Base-by-base conservation (phyloP, 2,113 vertebrate genomes). In the Spea multiplicata region DNA sequence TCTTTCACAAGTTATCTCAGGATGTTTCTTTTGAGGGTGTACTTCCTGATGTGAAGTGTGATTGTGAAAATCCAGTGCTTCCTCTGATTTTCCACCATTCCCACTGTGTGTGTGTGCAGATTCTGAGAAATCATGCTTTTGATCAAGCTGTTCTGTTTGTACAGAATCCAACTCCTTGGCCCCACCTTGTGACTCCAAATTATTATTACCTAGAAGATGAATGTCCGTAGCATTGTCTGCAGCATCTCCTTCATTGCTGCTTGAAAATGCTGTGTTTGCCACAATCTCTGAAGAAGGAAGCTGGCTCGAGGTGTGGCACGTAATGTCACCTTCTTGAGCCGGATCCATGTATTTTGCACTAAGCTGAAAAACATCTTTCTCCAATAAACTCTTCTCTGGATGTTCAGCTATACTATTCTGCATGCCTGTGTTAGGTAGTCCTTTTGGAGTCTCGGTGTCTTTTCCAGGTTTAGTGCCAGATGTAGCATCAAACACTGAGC, bases 1-100 rank as follows among this genome's bases (percentile, higher is more conserved):
- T 68, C 52, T 52, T 74, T 80, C 17, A 49, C 17, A 74, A 67
- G 45, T 65, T 17, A 67, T 61, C 3, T 80, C 78, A 80, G 64
- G 70, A 79, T 79, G 77, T 79, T 73, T 73, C 52, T 57, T 71
- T 49, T 73, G 70, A 67, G 70, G 77, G 70, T 57, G 70, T 73
- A 73, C 55, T 79, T 79, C 77, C 62, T 66, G 44, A 13, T n/a
- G 47, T 65, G 30, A 47, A 47, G 66, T 67, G 59, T 67, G 49
- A 66, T 67, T 52, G 5, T 67, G 52, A 61, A n/a, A 61, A 61
- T 59, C 30, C 73, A 68, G 65, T 13, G 45, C 6, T 74, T 74
- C 78, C 64, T 73, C 62, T 67, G 49, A 79, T 52, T 66, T 80
- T 67, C 46, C 62, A 30, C 9, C 12, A 10, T 50, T 67, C 14